Evolutionary conservation across 2,888 invertebrate species (phyloP), one percentile per base, ranked within the genome.

Genomic region (Peribatodes rhomboidaria): DNA sequence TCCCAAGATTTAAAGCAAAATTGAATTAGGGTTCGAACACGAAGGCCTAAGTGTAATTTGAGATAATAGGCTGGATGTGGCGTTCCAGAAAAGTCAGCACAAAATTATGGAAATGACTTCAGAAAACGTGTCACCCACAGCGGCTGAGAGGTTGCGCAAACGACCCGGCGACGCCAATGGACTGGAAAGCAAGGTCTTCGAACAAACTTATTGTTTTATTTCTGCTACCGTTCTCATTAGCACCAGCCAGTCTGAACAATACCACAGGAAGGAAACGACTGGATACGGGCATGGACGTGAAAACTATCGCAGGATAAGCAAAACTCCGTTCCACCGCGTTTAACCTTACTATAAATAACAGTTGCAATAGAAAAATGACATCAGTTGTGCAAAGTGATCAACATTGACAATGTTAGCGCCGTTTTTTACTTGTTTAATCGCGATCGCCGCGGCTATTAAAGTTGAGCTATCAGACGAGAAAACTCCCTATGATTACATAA

Each of bases 111-210:
- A 79, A 81, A 78, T 76, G 63, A 68, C 68, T 77, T 76, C 74
- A 81, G 82, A 88, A 89, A 90, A 86, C 85, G 85, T 85, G 86
- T 87, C 87, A 85, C 85, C 83, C 80, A 87, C 82, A 84, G 82
- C 79, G 75, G 71, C 71, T 56, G 69, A 74, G 64, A 61, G 77
- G 76, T 92, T 93, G 89, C 91, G 91, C 82, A 90, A 92, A 76
- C 83, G 88, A 85, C 86, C 88, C 88, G 87, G 86, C 87, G 87
- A 82, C 82, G 85, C 71, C 92, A 92, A 82, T 91, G 88, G 87
- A 92, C 87, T 90, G 92, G 91, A 92, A 92, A 90, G 89, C 93
- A 92, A 92, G 93, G 93, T 92, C 93, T 90, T 83, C 81, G 86
- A 82, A 83, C 84, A 81, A 75, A 81, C 81, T 81, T 84, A 91